A percentile compares a stretch with the other conserved stretches of the same genome.
Evolutionary conservation across 2,888 invertebrate genomes (phyloP).

Genomic region (Eumerus sabulonum): DNA sequence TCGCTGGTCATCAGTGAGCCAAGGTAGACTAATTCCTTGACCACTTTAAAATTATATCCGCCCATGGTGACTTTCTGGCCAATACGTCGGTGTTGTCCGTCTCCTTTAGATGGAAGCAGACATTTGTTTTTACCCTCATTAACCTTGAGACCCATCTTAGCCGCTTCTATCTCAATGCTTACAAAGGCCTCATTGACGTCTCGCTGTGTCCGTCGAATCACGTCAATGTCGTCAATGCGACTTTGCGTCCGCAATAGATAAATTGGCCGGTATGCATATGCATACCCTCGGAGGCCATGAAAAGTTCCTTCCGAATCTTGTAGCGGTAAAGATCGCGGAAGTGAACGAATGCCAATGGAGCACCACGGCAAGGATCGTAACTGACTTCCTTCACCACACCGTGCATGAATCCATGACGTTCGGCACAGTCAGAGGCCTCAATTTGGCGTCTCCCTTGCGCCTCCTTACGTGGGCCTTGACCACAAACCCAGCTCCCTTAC

Average conservation of each 20-base stretch:
- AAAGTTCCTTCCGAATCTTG: conserved; percentile 96
- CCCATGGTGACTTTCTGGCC: no score
- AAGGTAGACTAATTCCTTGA: no score
- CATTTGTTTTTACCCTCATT: no score
- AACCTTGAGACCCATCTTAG: no score
- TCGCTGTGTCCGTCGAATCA: no score
- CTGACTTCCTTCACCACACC: conserved; percentile 99
- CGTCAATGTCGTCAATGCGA: no score
- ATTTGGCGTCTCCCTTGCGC: conserved; percentile 98
- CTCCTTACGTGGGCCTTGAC: conserved; percentile 99
- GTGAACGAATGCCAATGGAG: conserved; percentile 96
- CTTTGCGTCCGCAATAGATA: conserved; percentile 98
- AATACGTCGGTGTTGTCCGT: no score
- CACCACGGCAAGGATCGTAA: conserved; percentile 99
- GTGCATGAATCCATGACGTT: conserved; percentile 99
- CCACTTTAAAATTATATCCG: no score
- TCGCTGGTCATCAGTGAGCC: no score
- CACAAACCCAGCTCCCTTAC: conserved; percentile 99
- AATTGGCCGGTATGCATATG: conserved; percentile 99
- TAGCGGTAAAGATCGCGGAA: conserved; percentile 99
- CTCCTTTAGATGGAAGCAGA: no score
- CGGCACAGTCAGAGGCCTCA: conserved; percentile 96
- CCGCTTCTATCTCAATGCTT: no score
- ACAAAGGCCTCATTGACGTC: no score
- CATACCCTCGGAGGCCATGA: conserved; percentile 99